Conservation (phyloP, 2,113 vertebrate genomes). For the Tetrao urogallus region DNA sequence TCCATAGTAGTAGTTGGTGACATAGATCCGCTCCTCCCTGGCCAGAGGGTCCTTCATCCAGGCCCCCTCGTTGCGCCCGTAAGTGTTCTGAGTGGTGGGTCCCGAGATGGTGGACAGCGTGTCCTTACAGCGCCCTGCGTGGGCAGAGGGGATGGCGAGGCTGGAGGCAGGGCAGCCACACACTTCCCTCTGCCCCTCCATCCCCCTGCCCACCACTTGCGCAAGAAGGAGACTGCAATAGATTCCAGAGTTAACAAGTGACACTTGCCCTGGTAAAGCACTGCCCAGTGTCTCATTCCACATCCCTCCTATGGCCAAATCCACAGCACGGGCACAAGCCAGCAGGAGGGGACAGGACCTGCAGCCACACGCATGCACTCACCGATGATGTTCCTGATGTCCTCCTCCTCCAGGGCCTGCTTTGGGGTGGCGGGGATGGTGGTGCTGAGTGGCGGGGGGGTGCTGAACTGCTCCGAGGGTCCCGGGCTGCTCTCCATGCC, state of each 20-base stretch:
- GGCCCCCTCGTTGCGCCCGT: conserved; percentile 91
- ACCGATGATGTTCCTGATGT: conserved; percentile 82
- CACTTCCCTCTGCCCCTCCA: not conserved
- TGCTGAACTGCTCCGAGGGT: not conserved
- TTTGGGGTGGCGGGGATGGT: conserved; percentile 36
- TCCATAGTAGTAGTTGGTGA: conserved; percentile 95
- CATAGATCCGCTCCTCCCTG: conserved; percentile 87
- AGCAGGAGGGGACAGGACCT: not conserved
- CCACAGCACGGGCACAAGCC: accelerated
- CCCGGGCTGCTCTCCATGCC: not conserved
- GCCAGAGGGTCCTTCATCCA: conserved; percentile 99
- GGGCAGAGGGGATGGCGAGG: not conserved
- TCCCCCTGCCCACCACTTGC: not conserved
- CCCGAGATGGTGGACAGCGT: conserved; percentile 93
- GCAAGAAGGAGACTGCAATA: not conserved
- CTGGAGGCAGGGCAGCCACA: not conserved
- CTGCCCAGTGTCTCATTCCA: not conserved
- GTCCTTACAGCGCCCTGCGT: conserved; percentile 91
- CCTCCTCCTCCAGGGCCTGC: conserved; percentile 72
- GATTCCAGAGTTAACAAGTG: not conserved
- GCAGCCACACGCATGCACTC: conserved; percentile 39
- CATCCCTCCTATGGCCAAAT: not conserved
- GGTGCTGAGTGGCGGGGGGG: accelerated
- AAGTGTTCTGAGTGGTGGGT: conserved; percentile 93
- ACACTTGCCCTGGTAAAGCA: not conserved